A percentile compares a stretch with the other conserved stretches of the same genome.
phyloP scores from a whole-genome alignment of 2,113 vertebrate genomes.

The Rissa tridactyla region DNA sequence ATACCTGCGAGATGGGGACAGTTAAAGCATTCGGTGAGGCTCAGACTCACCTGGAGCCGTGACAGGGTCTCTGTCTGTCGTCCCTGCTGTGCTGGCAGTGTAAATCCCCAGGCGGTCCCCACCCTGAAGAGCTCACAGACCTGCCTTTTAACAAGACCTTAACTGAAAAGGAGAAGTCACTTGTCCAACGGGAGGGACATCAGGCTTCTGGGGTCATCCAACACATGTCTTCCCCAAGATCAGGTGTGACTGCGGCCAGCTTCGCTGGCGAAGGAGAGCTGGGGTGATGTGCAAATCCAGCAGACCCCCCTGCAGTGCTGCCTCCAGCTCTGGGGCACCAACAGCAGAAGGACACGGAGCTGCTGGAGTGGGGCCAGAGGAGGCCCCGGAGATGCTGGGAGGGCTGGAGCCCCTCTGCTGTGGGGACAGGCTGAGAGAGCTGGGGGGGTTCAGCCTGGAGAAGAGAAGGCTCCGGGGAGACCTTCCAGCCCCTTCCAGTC shows the following conservation, averaged over 20 bases:
- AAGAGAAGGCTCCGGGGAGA: no score
- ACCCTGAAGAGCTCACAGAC: neutral
- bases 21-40: neutral
- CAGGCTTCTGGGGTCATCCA: neutral
- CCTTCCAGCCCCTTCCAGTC: no score
- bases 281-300: neutral
- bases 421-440: no score
- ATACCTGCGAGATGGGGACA: rapidly evolving
- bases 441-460: no score
- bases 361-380: neutral
- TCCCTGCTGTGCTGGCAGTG: neutral
- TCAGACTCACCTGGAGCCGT: rapidly evolving
- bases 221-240: rapidly evolving
- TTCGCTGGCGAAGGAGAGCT: neutral
- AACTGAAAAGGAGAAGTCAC: neutral
- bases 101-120: neutral
- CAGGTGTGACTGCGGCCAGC: neutral
- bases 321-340: neutral
- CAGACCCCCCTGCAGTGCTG: neutral
- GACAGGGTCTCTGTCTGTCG: neutral
- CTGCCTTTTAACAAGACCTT: neutral
- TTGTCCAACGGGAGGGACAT: neutral
- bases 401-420: no score
- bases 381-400: no score
- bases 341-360: neutral